Evolutionary conservation across 2,888 invertebrate species (phyloP).

Genomic region (Phanerotoma sp.): DNA sequence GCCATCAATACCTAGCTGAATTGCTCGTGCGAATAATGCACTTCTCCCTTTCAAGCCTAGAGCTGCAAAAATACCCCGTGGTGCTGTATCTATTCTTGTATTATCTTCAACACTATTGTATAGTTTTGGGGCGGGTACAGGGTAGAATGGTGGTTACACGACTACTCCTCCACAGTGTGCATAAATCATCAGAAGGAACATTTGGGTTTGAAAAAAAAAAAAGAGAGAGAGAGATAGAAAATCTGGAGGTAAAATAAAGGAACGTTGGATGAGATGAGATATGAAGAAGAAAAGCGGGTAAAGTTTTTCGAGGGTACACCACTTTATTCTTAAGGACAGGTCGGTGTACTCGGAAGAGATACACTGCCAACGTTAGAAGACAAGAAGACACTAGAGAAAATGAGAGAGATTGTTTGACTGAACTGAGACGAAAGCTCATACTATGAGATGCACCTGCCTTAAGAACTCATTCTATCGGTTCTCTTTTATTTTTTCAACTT

Average conservation of each 20-base stretch:
- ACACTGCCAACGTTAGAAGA: not conserved
- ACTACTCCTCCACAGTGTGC: conserved; percentile 4
- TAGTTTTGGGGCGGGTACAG: not conserved
- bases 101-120: not conserved
- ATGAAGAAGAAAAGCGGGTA: conserved; percentile 16
- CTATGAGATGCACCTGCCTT: conserved; percentile 16
- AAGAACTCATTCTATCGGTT: conserved; percentile 7
- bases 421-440: not conserved
- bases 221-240: not conserved
- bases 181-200: conserved; percentile 4
- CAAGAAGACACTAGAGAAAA: conserved; percentile 11
- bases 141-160: conserved; percentile 5
- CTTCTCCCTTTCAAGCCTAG: not conserved
- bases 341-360: conserved; percentile 9
- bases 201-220: not conserved
- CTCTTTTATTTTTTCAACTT: conserved; percentile 3
- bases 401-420: conserved; percentile 17
- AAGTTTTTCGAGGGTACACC: conserved; percentile 22
- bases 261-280: not conserved
- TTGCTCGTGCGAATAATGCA: conserved; percentile 2
- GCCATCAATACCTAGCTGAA: conserved; percentile 5
- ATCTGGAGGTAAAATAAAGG: not conserved
- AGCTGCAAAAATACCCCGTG: not conserved
- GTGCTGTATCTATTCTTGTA: not conserved
- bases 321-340: conserved; percentile 5